Evolutionary conservation across 2,113 vertebrate species (phyloP).

Genomic region (Malaclemys terrapin): DNA sequence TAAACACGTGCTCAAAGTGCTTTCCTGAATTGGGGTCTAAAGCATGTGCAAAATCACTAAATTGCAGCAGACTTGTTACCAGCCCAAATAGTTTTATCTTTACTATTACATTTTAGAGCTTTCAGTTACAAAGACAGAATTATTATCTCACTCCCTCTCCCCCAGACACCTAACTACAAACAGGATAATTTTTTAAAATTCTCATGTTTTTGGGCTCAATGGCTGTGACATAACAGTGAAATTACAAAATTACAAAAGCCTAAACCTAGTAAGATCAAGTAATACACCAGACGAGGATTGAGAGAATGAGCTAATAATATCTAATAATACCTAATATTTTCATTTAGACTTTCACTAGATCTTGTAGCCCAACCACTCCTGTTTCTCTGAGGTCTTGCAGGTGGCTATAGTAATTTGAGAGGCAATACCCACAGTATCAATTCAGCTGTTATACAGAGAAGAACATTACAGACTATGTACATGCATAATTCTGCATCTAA

Average conservation of each 20-base stretch:
- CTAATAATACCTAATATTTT: not conserved
- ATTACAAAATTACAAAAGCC: not conserved
- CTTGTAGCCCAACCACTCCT: not conserved
- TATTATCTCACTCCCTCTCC: accelerated
- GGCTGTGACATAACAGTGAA: not conserved
- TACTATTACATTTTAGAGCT: too few species aligned
- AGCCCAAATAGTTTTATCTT: not conserved
- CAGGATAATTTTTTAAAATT: not conserved
- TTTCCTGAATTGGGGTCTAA: not conserved
- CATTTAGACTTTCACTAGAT: not conserved
- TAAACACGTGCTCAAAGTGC: not conserved
- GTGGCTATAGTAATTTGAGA: not conserved
- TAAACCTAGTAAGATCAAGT: not conserved
- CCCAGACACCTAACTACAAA: not conserved
- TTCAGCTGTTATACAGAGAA: not conserved
- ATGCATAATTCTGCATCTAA: accelerated
- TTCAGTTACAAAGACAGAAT: not conserved
- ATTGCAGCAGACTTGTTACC: not conserved
- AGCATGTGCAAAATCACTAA: accelerated
- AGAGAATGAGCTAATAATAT: not conserved
- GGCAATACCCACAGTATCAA: not conserved
- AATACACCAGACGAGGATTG: not conserved
- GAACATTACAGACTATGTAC: accelerated
- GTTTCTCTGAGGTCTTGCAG: not conserved
- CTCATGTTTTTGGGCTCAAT: not conserved